Conservation (phyloP, 1,140 invertebrate species). For the Micrasema minimum region DNA sequence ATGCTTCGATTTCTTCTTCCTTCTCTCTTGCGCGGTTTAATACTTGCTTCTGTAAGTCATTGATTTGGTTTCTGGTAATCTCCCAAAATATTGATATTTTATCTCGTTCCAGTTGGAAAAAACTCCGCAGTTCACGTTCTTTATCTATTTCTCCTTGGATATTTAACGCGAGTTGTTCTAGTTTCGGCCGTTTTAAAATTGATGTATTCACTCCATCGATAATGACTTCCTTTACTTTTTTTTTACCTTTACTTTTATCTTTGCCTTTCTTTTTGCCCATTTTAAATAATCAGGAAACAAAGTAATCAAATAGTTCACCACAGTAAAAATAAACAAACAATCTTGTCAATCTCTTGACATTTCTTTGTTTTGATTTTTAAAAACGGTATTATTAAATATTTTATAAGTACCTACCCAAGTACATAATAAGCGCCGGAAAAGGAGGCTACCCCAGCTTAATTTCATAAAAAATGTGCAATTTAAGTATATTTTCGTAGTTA, state of each 20-base stretch:
- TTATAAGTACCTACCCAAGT: no score
- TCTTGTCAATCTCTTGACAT: no score
- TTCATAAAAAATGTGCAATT: no score
- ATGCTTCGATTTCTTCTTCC: constrained; percentile 54
- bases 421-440: no score
- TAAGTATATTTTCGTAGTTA: no score
- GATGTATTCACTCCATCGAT: constrained; percentile 81
- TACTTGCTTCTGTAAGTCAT: constrained; percentile 11
- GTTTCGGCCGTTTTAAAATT: constrained; percentile 94
- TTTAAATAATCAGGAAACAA: no score
- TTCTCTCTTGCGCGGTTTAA: constrained; percentile 45
- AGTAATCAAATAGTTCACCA: no score
- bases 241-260: constrained; percentile 5
- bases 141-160: constrained; percentile 92
- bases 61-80: constrained; percentile 78
- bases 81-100: constrained; percentile 96
- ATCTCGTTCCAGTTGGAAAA: constrained; percentile 93
- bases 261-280: no score
- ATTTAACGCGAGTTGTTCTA: constrained; percentile 86
- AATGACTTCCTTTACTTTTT: constrained; percentile 4
- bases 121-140: constrained; percentile 93
- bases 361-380: no score
- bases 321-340: no score
- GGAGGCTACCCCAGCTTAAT: no score
- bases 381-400: no score